Evolutionary conservation across 2,797 vertebrate genomes (phyloP).

Genomic region (Rhinophrynus dorsalis): DNA sequence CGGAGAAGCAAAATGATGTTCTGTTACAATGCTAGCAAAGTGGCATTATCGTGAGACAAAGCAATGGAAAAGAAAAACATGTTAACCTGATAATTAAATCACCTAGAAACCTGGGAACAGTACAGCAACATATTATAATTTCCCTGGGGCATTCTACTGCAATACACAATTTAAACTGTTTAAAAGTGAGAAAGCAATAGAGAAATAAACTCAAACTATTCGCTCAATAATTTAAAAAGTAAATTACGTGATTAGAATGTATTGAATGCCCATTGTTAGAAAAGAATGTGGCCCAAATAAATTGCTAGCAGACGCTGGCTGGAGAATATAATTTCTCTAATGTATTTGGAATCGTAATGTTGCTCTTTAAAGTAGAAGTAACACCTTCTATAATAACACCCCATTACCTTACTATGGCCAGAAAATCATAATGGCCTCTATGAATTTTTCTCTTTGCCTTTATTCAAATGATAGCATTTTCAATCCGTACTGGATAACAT

Average conservation of each 20-base stretch:
- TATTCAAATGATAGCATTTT: too few relatives aligned
- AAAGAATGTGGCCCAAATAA: not conserved
- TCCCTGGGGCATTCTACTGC: conserved; percentile 20
- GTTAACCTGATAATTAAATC: conserved; percentile 43
- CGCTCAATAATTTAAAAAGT: not conserved
- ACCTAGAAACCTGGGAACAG: conserved; percentile 33
- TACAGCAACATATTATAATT: conserved; percentile 21
- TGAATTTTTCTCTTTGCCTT: too few relatives aligned
- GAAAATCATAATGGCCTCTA: too few relatives aligned
- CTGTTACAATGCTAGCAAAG: not conserved
- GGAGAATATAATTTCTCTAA: not conserved
- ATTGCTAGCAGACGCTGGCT: not conserved
- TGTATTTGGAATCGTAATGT: not conserved
- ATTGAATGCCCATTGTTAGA: not conserved
- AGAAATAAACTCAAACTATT: not conserved
- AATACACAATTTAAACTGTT: conserved; percentile 15
- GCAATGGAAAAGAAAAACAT: conserved; percentile 36
- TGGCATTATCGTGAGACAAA: conserved; percentile 29
- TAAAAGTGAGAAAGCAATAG: not conserved
- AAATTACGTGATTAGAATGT: not conserved
- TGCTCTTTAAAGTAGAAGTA: too few relatives aligned
- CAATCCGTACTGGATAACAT: too few relatives aligned
- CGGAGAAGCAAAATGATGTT: not conserved
- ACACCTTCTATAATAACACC: not conserved
- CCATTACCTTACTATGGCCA: too few relatives aligned